Base-by-base conservation (phyloP, 2,113 vertebrate genomes). In the Aythya baeri region DNA sequence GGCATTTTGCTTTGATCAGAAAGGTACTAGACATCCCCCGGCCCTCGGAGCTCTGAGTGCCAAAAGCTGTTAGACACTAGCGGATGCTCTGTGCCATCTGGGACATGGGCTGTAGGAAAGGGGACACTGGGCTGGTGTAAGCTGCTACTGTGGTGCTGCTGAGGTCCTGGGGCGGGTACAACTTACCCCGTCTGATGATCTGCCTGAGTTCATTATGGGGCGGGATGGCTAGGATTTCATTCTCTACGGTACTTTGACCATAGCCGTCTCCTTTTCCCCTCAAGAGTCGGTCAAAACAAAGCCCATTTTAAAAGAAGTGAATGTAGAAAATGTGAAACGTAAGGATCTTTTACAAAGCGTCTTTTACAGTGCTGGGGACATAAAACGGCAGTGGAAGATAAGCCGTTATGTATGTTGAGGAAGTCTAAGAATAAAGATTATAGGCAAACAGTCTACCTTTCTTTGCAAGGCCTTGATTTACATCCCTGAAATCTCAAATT, bases 401-500 rank as follows among this genome's bases (percentile, higher is more conserved):
- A 97, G 96, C 92, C 95, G 94, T 91, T 92, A 85, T 97, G 97
- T 98, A 98, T 93, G 97, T 97, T 98, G 84, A 98, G 95, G 97
- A 97, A 97, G 97, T 74, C 95, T n/a, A 92, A 95, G 97, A 97
- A 97, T 96, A 91, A 96, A 98, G 98, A 98, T 98, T 97, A 97
- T 98, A 97, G 97, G 94, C 83, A 97, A 97, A 98, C 98, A 98
- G 97, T 91, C 97, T 97, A 97, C 97, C 97, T 98, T 98, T 98
- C 98, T 98, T 97, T 98, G 95, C 97, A 95, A 96, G 97, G 96
- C 95, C 97, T 96, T 97, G 96, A 97, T 97, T 97, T 96, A 96
- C 97, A 97, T 98, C 97, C 96, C 96, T 96, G 97, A 97, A 97
- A 97, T 98, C 97, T 98, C 98, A 98, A 97, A 97, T 98, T 97